A percentile compares a stretch with the other conserved stretches of the same genome.
phyloP scores from a whole-genome alignment of 1,140 invertebrate species.

The Heliconius nattereri region DNA sequence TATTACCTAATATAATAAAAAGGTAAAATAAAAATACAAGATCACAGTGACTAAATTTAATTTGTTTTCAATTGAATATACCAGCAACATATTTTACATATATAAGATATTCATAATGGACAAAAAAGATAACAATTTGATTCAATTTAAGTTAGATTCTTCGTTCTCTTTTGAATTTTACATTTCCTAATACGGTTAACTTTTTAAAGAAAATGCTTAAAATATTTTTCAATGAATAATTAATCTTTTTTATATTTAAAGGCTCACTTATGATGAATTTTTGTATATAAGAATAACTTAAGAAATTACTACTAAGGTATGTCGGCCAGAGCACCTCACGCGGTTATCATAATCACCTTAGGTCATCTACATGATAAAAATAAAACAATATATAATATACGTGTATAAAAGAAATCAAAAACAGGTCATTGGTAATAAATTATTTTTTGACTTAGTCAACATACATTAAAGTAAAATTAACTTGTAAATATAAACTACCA shows the following conservation, averaged over 20 bases:
- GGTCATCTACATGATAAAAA: conserved; percentile 7
- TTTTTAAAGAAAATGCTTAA: background rate
- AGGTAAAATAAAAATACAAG: conserved; percentile 19
- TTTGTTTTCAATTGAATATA: conserved; percentile 65
- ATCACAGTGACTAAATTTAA: conserved; percentile 72
- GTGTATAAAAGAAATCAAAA: conserved; percentile 71
- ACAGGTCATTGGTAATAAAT: conserved; percentile 80
- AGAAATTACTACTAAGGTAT: background rate
- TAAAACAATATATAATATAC: conserved; percentile 37
- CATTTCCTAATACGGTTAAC: background rate
- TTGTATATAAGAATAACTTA: too few relatives aligned
- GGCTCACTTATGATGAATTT: background rate
- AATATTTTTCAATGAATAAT: background rate
- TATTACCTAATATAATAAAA: background rate
- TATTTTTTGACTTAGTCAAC: conserved; percentile 79
- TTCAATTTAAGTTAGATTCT: background rate
- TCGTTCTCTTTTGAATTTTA: background rate
- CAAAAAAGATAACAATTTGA: background rate
- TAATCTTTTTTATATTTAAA: background rate
- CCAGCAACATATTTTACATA: conserved; percentile 42
- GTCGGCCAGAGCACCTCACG: background rate
- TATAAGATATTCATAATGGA: conserved; percentile 21
- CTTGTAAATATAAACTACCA: conserved; percentile 51
- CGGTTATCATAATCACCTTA: background rate
- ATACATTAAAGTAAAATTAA: conserved; percentile 58